These are phyloP conservation scores for Drosophila gaucha DNA, from an alignment of 2,888 invertebrate genomes.

Conservation along the genomic window DNA sequence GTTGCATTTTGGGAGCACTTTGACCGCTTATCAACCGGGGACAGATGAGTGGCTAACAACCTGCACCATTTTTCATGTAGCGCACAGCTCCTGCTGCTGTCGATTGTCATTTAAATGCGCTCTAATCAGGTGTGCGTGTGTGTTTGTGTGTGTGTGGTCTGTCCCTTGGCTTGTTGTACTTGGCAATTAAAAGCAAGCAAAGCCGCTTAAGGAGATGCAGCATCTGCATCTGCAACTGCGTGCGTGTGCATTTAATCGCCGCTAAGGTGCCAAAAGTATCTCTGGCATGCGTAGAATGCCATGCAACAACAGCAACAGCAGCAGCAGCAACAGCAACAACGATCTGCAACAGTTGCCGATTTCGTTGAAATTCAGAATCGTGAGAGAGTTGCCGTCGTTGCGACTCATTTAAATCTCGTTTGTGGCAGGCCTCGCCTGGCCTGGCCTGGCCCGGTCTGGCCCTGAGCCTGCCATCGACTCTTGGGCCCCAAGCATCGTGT, in stretches of 20 bases:
- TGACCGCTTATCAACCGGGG: constrained; percentile 41
- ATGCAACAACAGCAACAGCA: constrained; percentile 31
- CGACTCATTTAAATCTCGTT: constrained; percentile 82
- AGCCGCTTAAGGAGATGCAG: constrained; percentile 64
- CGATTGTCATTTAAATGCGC: constrained; percentile 75
- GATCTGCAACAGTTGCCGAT: constrained; percentile 63
- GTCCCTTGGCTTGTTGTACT: constrained; percentile 54
- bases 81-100: constrained; percentile 40
- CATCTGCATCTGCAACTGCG: constrained; percentile 5
- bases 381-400: constrained; percentile 74
- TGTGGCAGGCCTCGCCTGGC: constrained; percentile 61
- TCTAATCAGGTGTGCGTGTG: constrained; percentile 63
- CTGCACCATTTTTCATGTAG: constrained; percentile 58
- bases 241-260: constrained; percentile 77
- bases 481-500: constrained; percentile 59
- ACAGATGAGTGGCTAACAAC: constrained; percentile 28
- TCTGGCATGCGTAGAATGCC: constrained; percentile 77
- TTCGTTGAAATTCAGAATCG: constrained; percentile 80
- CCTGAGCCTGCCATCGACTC: constrained; percentile 45
- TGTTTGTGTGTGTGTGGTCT: constrained; percentile 64
- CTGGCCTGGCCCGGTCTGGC: constrained; percentile 31
- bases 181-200: constrained; percentile 71
- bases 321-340: constrained; percentile 30
- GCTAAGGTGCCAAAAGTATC: constrained; percentile 80
- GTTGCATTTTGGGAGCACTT: constrained; percentile 68